Percentiles rank a stretch among this genome's conserved stretches.
These are phyloP conservation scores for Phaedon cochleariae DNA, from an alignment of 2,888 invertebrate genomes.

Conservation along the genomic window DNA sequence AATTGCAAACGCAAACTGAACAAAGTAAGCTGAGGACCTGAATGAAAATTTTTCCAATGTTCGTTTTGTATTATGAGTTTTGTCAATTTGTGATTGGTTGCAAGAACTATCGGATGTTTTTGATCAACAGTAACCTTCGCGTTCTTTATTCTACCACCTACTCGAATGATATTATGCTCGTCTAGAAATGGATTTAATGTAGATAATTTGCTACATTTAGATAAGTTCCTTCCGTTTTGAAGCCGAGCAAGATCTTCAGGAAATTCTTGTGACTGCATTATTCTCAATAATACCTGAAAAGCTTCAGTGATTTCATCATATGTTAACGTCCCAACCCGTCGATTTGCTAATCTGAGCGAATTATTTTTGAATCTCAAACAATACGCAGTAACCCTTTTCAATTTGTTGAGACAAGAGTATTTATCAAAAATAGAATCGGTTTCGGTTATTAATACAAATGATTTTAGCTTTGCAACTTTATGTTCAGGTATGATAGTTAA, in stretches of 20 bases:
- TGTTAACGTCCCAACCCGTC: too few species aligned
- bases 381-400: slow-evolving; percentile 10
- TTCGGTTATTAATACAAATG: too few species aligned
- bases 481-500: too few species aligned
- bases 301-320: too few species aligned
- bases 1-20: too few species aligned
- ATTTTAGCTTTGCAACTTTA: too few species aligned
- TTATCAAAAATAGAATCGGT: slow-evolving; percentile 19
- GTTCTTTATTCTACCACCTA: slow-evolving; percentile 18
- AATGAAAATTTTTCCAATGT: slow-evolving; percentile 15
- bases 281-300: slow-evolving; percentile 16
- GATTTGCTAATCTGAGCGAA: too few species aligned
- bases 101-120: slow-evolving; percentile 18
- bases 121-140: slow-evolving; percentile 3
- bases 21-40: slow-evolving; percentile 19
- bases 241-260: slow-evolving; percentile 10
- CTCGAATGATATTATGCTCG: slow-evolving; percentile 16
- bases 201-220: slow-evolving; percentile 1
- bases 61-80: slow-evolving; percentile 13
- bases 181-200: slow-evolving; percentile 21
- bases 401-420: slow-evolving; percentile 12
- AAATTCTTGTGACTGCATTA: slow-evolving; percentile 14
- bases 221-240: not conserved
- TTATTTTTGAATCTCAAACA: slow-evolving; percentile 10
- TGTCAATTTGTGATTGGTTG: slow-evolving; percentile 13